Base-by-base conservation (phyloP, 2,888 invertebrate species). In the Eumacrocentrus americanus region DNA sequence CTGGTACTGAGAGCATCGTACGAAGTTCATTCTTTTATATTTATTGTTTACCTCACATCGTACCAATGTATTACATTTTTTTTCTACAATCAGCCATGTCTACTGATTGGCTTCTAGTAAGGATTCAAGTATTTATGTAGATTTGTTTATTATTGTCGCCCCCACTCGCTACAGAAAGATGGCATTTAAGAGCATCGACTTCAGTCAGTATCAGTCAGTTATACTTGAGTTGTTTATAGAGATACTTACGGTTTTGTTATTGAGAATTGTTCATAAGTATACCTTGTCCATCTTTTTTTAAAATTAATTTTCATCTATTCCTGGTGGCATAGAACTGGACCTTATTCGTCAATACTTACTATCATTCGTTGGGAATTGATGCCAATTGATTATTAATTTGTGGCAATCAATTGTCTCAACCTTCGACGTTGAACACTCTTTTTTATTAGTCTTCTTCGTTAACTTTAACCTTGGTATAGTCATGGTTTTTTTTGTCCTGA, bases 41-140 rank as follows among this genome's bases (percentile, higher is more conserved):
- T 34, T 18, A 20, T 14, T 50, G 12, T 34, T 42, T 40, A 34
- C 29, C 20, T 25, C 38, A 25, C 25, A 12, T 47, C 14, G 23
- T 22, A 38, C 25, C 23, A 40, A 48, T 54, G 54, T 48, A 40
- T n/a, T n/a, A n/a, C n/a, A n/a, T n/a, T 20, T 6, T 37, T 29
- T 18, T 44, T 12, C 12, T 23, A 9, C 20, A 11, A 37, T 48
- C 22, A 23, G 12, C 9, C 37, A 7, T 12, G 11, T 18, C 12
- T 1, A 20, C 9, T 50, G 12, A 14, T 18, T n/a, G 16, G 37
- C 5, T 16, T 35, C 6, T 25, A 48, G 22, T 18, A n/a, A 51
- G 37, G 37, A 34, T 18, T 37, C 9, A 12, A 12, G 9, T n/a
- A 11, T 12, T 9, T 25, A 25, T 12, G 7, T 16, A 3, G 14